These are phyloP conservation scores for Macroramphosus scolopax DNA, from an alignment of 2,797 vertebrate genomes.

Conservation along the genomic window DNA sequence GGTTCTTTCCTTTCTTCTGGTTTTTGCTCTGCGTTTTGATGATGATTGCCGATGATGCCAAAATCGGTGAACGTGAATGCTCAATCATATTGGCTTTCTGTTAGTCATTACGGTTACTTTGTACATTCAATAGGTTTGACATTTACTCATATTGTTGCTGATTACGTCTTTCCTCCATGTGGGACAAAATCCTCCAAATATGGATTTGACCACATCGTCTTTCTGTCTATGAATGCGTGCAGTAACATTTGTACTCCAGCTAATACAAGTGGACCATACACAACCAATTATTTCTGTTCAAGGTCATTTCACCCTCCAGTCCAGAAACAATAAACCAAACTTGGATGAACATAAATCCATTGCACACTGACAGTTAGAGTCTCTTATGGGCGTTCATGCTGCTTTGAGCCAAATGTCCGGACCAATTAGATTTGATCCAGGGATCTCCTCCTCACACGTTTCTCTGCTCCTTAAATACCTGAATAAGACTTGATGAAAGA, in stretches of 20 bases:
- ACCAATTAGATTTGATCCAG: conserved; percentile 58
- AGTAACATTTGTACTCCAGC: conserved; percentile 32
- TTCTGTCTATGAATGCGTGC: conserved; percentile 11
- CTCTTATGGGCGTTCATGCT: conserved; percentile 45
- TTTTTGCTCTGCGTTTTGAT: conserved; percentile 27
- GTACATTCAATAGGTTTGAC: conserved; percentile 36
- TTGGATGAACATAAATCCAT: conserved; percentile 58
- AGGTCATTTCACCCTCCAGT: conserved; percentile 45
- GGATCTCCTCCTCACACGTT: conserved; percentile 42
- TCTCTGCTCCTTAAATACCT: conserved; percentile 22
- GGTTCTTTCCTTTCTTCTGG: conserved; percentile 12
- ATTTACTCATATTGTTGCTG: conserved; percentile 27
- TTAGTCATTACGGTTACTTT: conserved; percentile 22
- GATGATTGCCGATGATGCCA: conserved; percentile 30
- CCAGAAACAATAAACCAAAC: conserved; percentile 27
- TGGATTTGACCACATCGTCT: conserved; percentile 39
- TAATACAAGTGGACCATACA: conserved; percentile 34
- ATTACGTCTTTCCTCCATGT: conserved; percentile 34
- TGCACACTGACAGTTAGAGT: conserved; percentile 37
- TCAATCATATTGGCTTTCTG: conserved; percentile 23
- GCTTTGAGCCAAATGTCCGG: conserved; percentile 47
- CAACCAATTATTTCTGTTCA: conserved; percentile 49
- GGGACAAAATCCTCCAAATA: conserved; percentile 24
- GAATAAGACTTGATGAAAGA: conserved; percentile 48
- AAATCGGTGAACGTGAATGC: background rate